Evolutionary conservation across 1,140 invertebrate genomes (phyloP), one percentile per base, ranked within the genome.

Genomic region (Holcopasites calliopsidis): DNA sequence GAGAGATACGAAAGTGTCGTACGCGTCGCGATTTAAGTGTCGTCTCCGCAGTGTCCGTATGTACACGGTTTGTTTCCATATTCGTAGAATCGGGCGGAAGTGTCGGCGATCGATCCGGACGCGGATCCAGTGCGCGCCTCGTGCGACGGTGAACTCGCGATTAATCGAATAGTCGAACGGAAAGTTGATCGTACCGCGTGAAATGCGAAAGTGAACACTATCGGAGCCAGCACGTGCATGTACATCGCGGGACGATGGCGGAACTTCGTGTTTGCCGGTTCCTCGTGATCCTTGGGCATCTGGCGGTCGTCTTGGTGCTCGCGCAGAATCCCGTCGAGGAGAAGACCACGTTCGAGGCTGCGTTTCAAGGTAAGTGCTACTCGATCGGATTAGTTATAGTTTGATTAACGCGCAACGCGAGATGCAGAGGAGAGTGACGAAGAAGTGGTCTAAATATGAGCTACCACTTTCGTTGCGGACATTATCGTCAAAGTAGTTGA

Each of bases 301-400:
- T 76, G 23, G 64, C 80, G 64, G 77, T 82, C 44, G 78, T 82
- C 18, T 49, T 83, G 33, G 83, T 77, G 35, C 77, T 88, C 23
- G 87, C 88, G 18, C 87, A 89, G 76, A 88, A 90, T 69, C 85
- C 88, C 50, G 64, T 89, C 57, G 90, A 92, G 61, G 91, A 92
- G 72, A 88, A 90, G 70, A 90, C 90, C 49, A 92, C 88, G 50
- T 92, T 93, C 83, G 93, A 93, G 76, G 93, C 93, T 54, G 93
- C 93, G 35, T 93, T 93, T 85, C 93, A 93, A 92, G 93, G 93
- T 93, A 90, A 86, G 74, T 47, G 26, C n/a, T 69, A 69, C 0
- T 47, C 38, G 11, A 55, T 18, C n/a, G 0, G 0, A 23, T 38
- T 40, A 26, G 18, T 66, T 26, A 2, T 3, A 2, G 11, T 13